Evolutionary conservation across 2,113 vertebrate species (phyloP).

Genomic region (Poeciliopsis prolifica): DNA sequence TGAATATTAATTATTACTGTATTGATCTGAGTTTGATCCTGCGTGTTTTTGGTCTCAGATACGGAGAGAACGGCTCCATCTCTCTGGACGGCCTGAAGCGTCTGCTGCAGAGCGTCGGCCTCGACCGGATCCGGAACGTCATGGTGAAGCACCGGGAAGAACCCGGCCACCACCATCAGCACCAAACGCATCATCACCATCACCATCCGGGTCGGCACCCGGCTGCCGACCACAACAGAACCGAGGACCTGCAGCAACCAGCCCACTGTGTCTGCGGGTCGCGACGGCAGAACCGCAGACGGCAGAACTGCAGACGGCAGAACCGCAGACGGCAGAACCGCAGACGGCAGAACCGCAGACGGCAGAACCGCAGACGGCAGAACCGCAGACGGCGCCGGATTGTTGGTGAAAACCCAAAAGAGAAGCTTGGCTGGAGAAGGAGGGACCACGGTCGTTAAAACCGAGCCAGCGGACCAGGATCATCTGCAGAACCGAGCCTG

Average conservation of each 20-base stretch:
- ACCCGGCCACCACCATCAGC: conserved; percentile 17
- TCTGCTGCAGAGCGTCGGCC: conserved; percentile 86
- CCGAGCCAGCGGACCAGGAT: conserved; percentile 12
- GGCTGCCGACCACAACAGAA: conserved; percentile 41
- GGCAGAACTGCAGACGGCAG: neutral
- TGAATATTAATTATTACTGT: no score
- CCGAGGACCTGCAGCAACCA: conserved; percentile 69
- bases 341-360: no score
- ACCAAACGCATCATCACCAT: conserved; percentile 29
- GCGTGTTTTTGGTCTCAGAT: conserved; percentile 38
- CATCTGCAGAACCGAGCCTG: conserved; percentile 10
- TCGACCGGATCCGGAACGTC: conserved; percentile 83
- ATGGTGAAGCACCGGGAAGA: conserved; percentile 78
- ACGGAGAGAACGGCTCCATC: conserved; percentile 88
- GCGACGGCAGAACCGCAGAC: no score
- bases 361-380: no score
- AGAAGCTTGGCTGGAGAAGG: neutral
- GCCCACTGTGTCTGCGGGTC: conserved; percentile 4
- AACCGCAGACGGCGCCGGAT: conserved; percentile 36
- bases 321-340: no score
- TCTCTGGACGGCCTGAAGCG: conserved; percentile 87
- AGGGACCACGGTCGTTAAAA: neutral
- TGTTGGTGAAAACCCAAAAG: neutral
- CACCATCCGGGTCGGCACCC: conserved; percentile 15
- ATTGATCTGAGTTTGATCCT: no score